Base-by-base conservation (phyloP, 2,797 vertebrate species). In the Catostomus latipinnis region DNA sequence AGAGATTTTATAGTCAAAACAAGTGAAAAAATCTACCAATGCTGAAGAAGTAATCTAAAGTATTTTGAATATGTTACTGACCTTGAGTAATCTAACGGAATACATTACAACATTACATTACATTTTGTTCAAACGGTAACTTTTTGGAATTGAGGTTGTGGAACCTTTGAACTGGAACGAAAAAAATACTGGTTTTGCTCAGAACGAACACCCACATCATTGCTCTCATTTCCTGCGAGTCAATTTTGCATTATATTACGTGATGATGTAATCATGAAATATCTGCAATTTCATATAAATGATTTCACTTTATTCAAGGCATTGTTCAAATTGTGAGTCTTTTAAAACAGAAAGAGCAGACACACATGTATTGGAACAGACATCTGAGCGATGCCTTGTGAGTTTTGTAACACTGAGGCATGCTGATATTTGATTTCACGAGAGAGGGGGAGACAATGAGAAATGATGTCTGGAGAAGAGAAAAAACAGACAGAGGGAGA, bases 391-490 rank as follows among this genome's bases (percentile, higher is more conserved):
- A 18, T 62, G 66, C 50, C 76, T 71, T 71, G 18, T 67, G 46
- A 70, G 70, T 43, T 45, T 58, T 71, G 10, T 63, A 67, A 75
- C 69, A 6, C 76, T 56, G 66, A 79, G 80, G 70, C 83, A 84
- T 72, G 78, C 84, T 81, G 74, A 79, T 63, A 81, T 66, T 62
- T 79, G 75, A 74, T 75, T 74, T 70, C 48, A 45, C 34, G 34
- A 34, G 34, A 34, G 34, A 34, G 34, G 34, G 72, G 18, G 48
- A 67, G 52, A 14, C 52, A 34, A 52, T 71, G 76, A 67, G 61
- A 72, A 82, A 74, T 75, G 63, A 45, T 45, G 49, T 78, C 49
- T 66, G 52, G 66, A 79, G 82, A 75, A 82, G 60, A 81, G 68
- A 34, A 56, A 71, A 60, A 74, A 74, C 49, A 14, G 60, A 34